Conservation (phyloP, 2,797 vertebrate species). For the Nannoperca australis region DNA sequence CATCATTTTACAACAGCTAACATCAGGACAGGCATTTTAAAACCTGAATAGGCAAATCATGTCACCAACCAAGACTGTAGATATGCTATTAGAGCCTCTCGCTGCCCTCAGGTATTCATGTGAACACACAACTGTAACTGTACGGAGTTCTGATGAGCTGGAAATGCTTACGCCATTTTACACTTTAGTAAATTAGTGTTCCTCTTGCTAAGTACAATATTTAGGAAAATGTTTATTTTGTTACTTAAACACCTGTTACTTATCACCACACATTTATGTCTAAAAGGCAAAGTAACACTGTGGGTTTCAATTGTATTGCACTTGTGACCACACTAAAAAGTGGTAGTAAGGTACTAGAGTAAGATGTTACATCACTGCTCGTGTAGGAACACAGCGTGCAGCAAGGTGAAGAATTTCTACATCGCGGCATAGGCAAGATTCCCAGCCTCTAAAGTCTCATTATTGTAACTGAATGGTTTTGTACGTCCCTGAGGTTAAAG, state of each 20-base stretch:
- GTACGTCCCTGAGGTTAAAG: constrained; percentile 15
- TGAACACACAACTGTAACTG: constrained; percentile 10
- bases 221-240: neutral
- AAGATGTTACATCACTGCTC: constrained; percentile 28
- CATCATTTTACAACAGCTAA: neutral
- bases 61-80: neutral
- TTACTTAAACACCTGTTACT: neutral
- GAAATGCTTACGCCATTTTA: constrained; percentile 5
- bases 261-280: neutral
- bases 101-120: constrained; percentile 1
- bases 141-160: constrained; percentile 21
- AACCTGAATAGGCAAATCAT: too few species aligned
- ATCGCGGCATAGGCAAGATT: constrained; percentile 20
- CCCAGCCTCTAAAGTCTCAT: neutral
- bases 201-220: neutral
- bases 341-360: constrained; percentile 4
- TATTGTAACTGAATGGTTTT: neutral
- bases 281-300: neutral
- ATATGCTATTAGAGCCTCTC: constrained; percentile 25
- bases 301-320: constrained; percentile 9
- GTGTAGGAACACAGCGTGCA: constrained; percentile 24
- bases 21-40: neutral
- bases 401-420: constrained; percentile 1
- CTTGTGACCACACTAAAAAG: constrained; percentile 18
- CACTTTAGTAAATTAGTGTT: neutral